phyloP scores from a whole-genome alignment of 1,140 invertebrate genomes.

The Kradibia gibbosae region DNA sequence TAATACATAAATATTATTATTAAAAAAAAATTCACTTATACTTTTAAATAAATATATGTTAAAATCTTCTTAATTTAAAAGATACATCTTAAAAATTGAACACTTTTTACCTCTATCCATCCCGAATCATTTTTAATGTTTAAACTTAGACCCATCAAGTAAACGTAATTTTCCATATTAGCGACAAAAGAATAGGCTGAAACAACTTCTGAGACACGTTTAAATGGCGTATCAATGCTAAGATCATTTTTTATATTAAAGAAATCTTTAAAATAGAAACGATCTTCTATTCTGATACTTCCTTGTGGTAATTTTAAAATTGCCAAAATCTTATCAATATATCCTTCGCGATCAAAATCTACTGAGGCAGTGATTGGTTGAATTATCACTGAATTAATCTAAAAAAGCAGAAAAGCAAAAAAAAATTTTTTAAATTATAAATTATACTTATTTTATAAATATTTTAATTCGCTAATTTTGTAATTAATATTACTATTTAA shows the following conservation, averaged over 20 bases:
- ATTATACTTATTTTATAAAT: no score
- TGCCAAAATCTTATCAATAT: conserved; percentile 71
- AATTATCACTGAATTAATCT: conserved; percentile 60
- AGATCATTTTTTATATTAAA: conserved; percentile 80
- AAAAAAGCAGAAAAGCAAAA: conserved; percentile 23
- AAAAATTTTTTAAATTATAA: not conserved
- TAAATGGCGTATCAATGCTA: conserved; percentile 77
- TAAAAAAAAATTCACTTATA: not conserved
- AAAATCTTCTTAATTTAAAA: no score
- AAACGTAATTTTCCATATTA: conserved; percentile 72
- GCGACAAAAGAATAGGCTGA: conserved; percentile 76
- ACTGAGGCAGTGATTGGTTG: conserved; percentile 74
- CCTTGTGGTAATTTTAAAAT: conserved; percentile 73
- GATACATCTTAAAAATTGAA: conserved; percentile 27
- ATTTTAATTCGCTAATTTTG: no score
- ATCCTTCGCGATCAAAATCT: conserved; percentile 75
- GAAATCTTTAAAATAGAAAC: conserved; percentile 73
- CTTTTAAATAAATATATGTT: no score
- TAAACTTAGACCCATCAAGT: conserved; percentile 73
- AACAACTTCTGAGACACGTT: conserved; percentile 74
- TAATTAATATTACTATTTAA: no score
- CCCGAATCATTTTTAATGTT: conserved; percentile 72
- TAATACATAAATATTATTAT: not conserved
- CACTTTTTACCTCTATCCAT: conserved; percentile 74
- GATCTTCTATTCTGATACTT: conserved; percentile 72